phyloP scores from a whole-genome alignment of 2,888 invertebrate species.

The Apotomis betuletana region DNA sequence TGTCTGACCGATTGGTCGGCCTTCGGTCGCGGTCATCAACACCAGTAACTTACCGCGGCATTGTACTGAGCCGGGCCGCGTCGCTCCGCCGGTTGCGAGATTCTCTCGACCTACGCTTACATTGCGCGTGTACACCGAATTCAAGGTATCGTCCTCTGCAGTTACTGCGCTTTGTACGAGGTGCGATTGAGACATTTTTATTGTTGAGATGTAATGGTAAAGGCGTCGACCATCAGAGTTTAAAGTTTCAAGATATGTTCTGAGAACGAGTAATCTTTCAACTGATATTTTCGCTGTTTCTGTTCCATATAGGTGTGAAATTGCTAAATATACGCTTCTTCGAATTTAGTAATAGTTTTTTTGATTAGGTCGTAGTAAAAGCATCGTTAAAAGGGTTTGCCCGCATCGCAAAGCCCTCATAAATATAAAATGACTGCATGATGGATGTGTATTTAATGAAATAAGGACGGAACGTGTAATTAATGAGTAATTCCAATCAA shows the following conservation, averaged over 20 bases:
- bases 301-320: slow-evolving; percentile 5
- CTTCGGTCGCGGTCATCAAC: slow-evolving; percentile 81
- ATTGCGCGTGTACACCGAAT: slow-evolving; percentile 28
- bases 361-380: background rate
- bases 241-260: background rate
- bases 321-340: background rate
- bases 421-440: slow-evolving; percentile 36
- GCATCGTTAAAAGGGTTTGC: slow-evolving; percentile 25
- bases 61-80: slow-evolving; percentile 3
- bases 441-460: slow-evolving; percentile 35
- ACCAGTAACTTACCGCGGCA: slow-evolving; percentile 62
- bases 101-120: slow-evolving; percentile 4
- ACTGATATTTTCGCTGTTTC: background rate
- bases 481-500: slow-evolving; percentile 22
- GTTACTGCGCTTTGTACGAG: slow-evolving; percentile 35
- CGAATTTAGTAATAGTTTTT: background rate
- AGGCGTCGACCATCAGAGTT: background rate
- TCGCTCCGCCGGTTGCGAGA: background rate
- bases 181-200: slow-evolving; percentile 19
- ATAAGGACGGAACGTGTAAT: slow-evolving; percentile 24
- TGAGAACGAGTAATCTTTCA: slow-evolving; percentile 5
- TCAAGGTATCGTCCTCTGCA: slow-evolving; percentile 19
- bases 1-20: slow-evolving; percentile 82
- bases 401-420: slow-evolving; percentile 36
- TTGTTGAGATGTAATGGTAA: background rate